Conservation (phyloP, 1,140 invertebrate species). For the Danaus plexippus region DNA sequence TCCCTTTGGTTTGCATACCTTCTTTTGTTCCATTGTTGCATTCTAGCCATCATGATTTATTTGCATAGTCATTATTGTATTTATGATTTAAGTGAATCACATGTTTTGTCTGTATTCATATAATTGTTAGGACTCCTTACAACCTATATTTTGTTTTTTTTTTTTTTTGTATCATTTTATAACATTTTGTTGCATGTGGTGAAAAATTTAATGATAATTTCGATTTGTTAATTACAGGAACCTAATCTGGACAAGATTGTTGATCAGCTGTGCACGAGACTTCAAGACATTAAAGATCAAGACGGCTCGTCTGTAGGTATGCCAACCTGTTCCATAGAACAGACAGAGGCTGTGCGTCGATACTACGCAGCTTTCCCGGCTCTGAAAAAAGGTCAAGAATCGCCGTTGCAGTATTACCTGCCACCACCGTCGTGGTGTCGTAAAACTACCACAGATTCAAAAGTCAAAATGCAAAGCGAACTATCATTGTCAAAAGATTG, state of each 20-base stretch:
- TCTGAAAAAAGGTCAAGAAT: slow-evolving; percentile 63
- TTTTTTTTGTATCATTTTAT: slow-evolving; percentile 6
- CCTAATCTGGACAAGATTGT: slow-evolving; percentile 59
- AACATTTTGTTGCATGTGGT: not conserved
- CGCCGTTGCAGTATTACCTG: slow-evolving; percentile 59
- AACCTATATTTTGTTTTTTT: not conserved
- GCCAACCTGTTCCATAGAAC: slow-evolving; percentile 63
- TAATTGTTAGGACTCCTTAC: slow-evolving; percentile 10
- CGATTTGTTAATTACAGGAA: slow-evolving; percentile 50
- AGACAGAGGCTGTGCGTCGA: slow-evolving; percentile 67
- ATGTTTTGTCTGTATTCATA: slow-evolving; percentile 13
- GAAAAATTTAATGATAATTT: not conserved
- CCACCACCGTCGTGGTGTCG: slow-evolving; percentile 65
- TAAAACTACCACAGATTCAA: slow-evolving; percentile 36
- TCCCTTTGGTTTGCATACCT: slow-evolving; percentile 43
- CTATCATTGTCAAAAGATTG: slow-evolving; percentile 56
- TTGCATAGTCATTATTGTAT: slow-evolving; percentile 16
- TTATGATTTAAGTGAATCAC: slow-evolving; percentile 6
- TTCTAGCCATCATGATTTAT: slow-evolving; percentile 24
- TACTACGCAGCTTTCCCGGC: slow-evolving; percentile 72
- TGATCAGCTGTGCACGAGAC: slow-evolving; percentile 59
- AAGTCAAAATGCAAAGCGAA: slow-evolving; percentile 63
- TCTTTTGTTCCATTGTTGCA: slow-evolving; percentile 51
- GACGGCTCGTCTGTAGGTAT: slow-evolving; percentile 54
- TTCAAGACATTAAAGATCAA: slow-evolving; percentile 61